These are phyloP conservation scores for Agrotis puta DNA, from an alignment of 2,888 invertebrate genomes.

Conservation along the genomic window DNA sequence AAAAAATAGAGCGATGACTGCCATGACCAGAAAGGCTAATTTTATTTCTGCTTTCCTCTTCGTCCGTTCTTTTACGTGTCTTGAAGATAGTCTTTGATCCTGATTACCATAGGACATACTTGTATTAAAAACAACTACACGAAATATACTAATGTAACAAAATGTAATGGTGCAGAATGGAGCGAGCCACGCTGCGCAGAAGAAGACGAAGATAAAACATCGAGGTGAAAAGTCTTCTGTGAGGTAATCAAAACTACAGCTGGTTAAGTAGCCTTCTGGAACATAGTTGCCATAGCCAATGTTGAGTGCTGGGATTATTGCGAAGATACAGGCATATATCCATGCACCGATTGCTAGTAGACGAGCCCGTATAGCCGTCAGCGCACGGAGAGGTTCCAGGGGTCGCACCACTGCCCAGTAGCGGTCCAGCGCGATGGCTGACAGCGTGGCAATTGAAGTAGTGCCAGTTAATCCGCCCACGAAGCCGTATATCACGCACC, in stretches of 20 bases:
- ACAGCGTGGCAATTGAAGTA: conserved; percentile 95
- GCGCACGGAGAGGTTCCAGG: conserved; percentile 92
- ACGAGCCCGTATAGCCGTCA: conserved; percentile 92
- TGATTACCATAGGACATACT: conserved; percentile 84
- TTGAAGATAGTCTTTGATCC: conserved; percentile 88
- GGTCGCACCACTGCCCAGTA: conserved; percentile 96
- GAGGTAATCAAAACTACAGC: conserved; percentile 96
- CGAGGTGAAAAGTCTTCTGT: conserved; percentile 91
- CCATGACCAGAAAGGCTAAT: conserved; percentile 93
- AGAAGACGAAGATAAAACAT: conserved; percentile 94
- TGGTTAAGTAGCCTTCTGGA: conserved; percentile 96
- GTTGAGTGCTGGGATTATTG: conserved; percentile 93
- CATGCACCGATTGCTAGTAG: conserved; percentile 92
- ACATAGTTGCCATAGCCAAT: conserved; percentile 94
- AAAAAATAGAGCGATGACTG: conserved; percentile 94
- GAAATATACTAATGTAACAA: conserved; percentile 94
- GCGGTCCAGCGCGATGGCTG: conserved; percentile 95
- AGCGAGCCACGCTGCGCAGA: conserved; percentile 94
- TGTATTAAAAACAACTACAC: conserved; percentile 91
- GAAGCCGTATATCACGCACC: conserved; percentile 95
- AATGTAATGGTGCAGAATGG: conserved; percentile 94
- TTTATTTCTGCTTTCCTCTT: conserved; percentile 94
- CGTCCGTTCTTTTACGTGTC: conserved; percentile 91
- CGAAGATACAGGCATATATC: conserved; percentile 94
- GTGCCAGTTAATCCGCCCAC: conserved; percentile 95